A percentile compares a stretch with the other conserved stretches of the same genome.
phyloP scores from a whole-genome alignment of 2,113 vertebrate species.

The Neolamprologus sp. region DNA sequence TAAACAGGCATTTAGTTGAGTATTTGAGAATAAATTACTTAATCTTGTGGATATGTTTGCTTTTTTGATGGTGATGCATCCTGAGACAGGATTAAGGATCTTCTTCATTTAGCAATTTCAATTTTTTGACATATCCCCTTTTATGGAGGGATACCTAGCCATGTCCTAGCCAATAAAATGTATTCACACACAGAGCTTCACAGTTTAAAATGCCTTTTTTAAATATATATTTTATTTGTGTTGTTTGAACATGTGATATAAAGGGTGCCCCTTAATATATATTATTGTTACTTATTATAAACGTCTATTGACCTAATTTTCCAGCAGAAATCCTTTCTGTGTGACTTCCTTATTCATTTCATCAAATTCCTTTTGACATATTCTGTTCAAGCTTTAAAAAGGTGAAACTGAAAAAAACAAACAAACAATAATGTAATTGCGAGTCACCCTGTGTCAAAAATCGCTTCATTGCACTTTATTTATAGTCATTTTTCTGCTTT shows the following conservation, averaged over 20 bases:
- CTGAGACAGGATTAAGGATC: background rate
- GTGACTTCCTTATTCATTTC: background rate
- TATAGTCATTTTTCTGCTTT: background rate
- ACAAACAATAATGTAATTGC: background rate
- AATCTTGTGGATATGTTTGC: background rate
- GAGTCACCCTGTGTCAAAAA: background rate
- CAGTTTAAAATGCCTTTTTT: background rate
- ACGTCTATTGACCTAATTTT: background rate
- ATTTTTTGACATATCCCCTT: background rate
- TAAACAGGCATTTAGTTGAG: background rate
- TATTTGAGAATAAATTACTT: background rate
- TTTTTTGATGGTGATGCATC: background rate
- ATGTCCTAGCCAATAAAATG: background rate
- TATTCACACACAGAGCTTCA: background rate
- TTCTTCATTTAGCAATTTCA: background rate
- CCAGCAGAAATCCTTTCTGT: background rate
- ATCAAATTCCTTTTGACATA: background rate
- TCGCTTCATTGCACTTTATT: background rate
- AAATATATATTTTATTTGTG: background rate
- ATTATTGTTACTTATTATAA: background rate
- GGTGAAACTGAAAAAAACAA: background rate
- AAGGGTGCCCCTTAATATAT: background rate
- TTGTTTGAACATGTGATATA: background rate
- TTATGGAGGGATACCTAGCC: background rate
- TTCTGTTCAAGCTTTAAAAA: background rate